Conservation (phyloP, 2,888 invertebrate species). For the Agrotis exclamationis region DNA sequence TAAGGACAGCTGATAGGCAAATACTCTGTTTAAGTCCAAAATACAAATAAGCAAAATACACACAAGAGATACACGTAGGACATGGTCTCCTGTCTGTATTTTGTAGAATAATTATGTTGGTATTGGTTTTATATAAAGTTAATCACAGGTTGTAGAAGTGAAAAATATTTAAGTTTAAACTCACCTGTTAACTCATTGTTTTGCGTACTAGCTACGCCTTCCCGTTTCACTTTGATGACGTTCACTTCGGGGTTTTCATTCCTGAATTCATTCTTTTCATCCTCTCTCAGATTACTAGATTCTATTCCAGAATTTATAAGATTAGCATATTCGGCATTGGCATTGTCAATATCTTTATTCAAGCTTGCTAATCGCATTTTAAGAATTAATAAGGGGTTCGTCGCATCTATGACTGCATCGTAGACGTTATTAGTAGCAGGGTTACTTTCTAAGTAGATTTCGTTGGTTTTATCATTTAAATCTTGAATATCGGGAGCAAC, state of each 20-base stretch:
- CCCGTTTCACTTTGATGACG: conserved; percentile 77
- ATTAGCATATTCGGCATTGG: conserved; percentile 64
- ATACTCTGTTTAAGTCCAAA: too few relatives aligned
- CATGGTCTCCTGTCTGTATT: too few relatives aligned
- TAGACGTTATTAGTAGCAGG: conserved; percentile 70
- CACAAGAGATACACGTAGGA: too few relatives aligned
- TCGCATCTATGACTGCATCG: conserved; percentile 73
- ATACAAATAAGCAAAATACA: too few relatives aligned
- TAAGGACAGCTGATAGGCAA: too few relatives aligned
- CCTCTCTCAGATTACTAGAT: conserved; percentile 64
- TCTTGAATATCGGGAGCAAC: conserved; percentile 54
- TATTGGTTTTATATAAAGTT: too few relatives aligned
- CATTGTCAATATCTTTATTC: conserved; percentile 72
- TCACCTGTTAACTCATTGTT: conserved; percentile 69
- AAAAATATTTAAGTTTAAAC: conserved; percentile 1
- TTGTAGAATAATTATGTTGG: too few relatives aligned
- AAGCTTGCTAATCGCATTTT: conserved; percentile 83
- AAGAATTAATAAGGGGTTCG: conserved; percentile 81
- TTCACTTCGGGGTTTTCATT: conserved; percentile 72
- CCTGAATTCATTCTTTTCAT: conserved; percentile 64
- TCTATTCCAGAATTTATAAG: conserved; percentile 62
- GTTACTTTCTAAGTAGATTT: conserved; percentile 71
- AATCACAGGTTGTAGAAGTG: too few relatives aligned
- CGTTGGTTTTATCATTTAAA: conserved; percentile 71
- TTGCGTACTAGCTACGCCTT: conserved; percentile 68